Evolutionary conservation across 1,140 invertebrate genomes (phyloP).

Genomic region (Macrobrachium rosenbergii): DNA sequence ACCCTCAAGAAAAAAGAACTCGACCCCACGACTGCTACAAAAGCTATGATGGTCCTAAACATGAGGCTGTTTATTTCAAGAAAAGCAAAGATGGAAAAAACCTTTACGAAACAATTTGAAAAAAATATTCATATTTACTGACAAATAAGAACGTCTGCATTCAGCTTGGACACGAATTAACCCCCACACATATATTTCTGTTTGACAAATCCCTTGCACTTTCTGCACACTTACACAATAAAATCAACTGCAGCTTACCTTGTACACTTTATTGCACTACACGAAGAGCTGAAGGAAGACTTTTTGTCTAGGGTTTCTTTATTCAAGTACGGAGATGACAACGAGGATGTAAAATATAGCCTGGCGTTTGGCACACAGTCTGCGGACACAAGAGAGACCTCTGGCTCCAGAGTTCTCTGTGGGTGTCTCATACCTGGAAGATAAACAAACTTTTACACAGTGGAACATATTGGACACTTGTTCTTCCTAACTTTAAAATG

Average conservation of each 20-base stretch:
- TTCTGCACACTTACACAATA: neutral
- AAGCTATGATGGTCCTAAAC: too few relatives aligned
- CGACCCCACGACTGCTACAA: too few relatives aligned
- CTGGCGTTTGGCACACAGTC: slow-evolving; percentile 56
- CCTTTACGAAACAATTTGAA: too few relatives aligned
- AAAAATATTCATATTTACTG: too few relatives aligned
- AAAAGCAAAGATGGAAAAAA: too few relatives aligned
- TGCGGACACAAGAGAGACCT: slow-evolving; percentile 25
- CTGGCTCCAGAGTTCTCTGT: neutral
- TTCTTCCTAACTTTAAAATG: neutral
- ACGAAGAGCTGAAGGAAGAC: slow-evolving; percentile 44
- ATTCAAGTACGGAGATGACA: slow-evolving; percentile 27
- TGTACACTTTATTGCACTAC: neutral
- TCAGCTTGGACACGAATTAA: too few relatives aligned
- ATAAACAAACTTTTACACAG: neutral
- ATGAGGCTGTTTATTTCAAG: too few relatives aligned
- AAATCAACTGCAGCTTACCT: slow-evolving; percentile 10
- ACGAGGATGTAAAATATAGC: slow-evolving; percentile 13
- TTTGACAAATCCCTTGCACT: neutral
- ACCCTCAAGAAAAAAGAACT: too few relatives aligned
- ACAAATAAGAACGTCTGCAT: too few relatives aligned
- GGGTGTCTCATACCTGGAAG: slow-evolving; percentile 40
- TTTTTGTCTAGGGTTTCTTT: slow-evolving; percentile 50
- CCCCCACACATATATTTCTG: too few relatives aligned
- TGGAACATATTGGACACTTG: neutral